Evolutionary conservation across 2,113 vertebrate species (phyloP).

Genomic region (Anseranas semipalmata): DNA sequence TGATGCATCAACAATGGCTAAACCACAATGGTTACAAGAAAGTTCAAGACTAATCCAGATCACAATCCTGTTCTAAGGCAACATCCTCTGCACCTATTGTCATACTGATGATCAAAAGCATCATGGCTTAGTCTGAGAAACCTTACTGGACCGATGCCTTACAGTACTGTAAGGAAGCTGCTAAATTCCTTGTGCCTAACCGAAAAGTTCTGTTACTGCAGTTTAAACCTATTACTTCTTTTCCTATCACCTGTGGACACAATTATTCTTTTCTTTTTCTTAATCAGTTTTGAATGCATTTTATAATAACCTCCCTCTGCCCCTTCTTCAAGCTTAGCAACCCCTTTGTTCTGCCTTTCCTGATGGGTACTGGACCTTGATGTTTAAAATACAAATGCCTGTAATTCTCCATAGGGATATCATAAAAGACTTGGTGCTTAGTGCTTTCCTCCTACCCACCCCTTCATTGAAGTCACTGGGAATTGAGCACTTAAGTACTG

Average conservation of each 20-base stretch:
- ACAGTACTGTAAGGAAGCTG: neutral
- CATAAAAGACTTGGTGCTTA: neutral
- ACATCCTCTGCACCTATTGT: neutral
- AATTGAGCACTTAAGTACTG: neutral
- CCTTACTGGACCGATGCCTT: neutral
- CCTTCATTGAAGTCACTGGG: neutral
- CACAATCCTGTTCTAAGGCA: neutral
- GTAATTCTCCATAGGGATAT: neutral
- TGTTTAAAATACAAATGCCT: neutral
- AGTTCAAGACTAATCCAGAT: neutral
- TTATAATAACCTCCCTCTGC: neutral
- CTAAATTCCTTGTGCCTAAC: neutral
- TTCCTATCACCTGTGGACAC: neutral
- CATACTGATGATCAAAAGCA: neutral
- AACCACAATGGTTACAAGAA: neutral
- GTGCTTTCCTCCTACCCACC: accelerated
- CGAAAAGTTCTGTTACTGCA: neutral
- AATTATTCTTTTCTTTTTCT: neutral
- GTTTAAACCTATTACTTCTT: neutral
- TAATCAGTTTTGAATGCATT: neutral
- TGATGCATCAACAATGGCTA: neutral
- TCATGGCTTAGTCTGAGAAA: neutral
- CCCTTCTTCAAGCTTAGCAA: neutral
- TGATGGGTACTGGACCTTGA: neutral
- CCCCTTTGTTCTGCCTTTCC: neutral